Percentiles rank a stretch among this genome's conserved stretches.
Evolutionary conservation across 2,113 vertebrate species (phyloP).

Genomic region (Tragelaphus scriptus): DNA sequence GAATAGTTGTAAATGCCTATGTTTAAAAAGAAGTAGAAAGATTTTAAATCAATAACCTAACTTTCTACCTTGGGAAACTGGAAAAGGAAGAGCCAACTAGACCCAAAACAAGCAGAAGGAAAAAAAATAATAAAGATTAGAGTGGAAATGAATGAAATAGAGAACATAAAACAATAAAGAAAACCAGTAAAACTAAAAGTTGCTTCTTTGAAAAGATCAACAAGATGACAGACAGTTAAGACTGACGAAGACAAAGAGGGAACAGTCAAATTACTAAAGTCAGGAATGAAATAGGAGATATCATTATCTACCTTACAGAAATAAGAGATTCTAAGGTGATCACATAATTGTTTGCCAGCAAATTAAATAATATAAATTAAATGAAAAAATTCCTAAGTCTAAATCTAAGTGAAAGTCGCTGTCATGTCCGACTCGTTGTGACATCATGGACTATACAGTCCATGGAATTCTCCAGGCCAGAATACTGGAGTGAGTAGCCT

Average conservation of each 20-base stretch:
- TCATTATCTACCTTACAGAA: neutral
- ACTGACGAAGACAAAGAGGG: neutral
- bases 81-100: neutral
- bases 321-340: neutral
- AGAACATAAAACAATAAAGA: neutral
- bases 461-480: neutral
- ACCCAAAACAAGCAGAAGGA: neutral
- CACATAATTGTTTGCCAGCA: neutral
- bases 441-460: neutral
- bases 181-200: neutral
- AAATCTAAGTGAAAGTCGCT: neutral
- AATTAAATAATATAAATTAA: neutral
- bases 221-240: neutral
- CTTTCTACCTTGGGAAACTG: neutral
- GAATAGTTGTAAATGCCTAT: neutral
- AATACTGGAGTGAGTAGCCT: neutral
- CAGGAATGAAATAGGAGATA: neutral
- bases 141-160: neutral
- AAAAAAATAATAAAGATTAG: neutral
- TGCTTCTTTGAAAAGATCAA: neutral
- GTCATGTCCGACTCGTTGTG: accelerated
- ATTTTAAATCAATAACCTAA: neutral
- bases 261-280: neutral
- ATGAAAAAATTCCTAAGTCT: neutral
- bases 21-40: neutral